A percentile compares a stretch with the other conserved stretches of the same genome.
These are phyloP conservation scores for Sardinella longiceps DNA, from an alignment of 2,797 vertebrate genomes.

Conservation along the genomic window DNA sequence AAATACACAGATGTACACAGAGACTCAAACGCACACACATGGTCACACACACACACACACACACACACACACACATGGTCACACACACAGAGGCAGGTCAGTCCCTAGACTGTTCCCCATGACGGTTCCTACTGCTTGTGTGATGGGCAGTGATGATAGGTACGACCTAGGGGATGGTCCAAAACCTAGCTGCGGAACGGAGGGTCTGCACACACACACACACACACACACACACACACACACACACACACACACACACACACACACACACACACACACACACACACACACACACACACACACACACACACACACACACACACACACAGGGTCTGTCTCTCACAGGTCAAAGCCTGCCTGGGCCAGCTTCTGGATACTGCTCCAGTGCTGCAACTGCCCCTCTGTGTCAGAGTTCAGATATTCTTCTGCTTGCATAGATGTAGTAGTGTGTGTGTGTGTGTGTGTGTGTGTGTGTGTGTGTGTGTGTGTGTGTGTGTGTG, in stretches of 20 bases:
- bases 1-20: too few species aligned
- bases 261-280: too few species aligned
- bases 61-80: not conserved
- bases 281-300: too few species aligned
- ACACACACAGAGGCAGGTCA: not conserved
- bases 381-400: not conserved
- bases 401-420: not conserved
- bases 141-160: not conserved
- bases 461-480: too few species aligned
- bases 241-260: too few species aligned
- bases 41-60: not conserved
- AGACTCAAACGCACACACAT: slow-evolving; percentile 51
- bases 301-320: too few species aligned
- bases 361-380: too few species aligned
- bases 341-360: too few species aligned
- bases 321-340: not conserved
- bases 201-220: too few species aligned
- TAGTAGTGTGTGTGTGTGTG: too few species aligned
- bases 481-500: too few species aligned
- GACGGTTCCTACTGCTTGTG: not conserved
- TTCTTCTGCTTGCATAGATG: not conserved
- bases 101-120: not conserved
- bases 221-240: too few species aligned
- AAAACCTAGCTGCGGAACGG: not conserved
- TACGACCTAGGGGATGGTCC: not conserved